Evolutionary conservation across 2,888 invertebrate genomes (phyloP).

Genomic region (Diplazon laetatorius): DNA sequence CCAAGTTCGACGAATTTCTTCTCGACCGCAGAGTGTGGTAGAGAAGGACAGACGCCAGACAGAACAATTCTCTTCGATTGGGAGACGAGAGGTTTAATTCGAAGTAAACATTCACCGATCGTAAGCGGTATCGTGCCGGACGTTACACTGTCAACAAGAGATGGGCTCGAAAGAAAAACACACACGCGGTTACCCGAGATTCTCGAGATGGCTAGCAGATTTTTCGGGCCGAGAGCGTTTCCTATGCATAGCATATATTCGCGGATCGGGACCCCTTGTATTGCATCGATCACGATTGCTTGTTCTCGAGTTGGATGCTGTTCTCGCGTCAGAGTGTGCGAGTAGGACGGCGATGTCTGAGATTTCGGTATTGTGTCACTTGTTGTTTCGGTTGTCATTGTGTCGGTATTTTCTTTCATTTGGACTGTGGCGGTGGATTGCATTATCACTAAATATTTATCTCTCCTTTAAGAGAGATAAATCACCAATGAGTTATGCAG

Average conservation of each 20-base stretch:
- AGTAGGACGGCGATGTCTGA: not conserved
- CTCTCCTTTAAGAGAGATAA: slow-evolving; percentile 6
- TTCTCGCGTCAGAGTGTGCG: not conserved
- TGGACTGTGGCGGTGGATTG: not conserved
- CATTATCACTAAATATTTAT: not conserved
- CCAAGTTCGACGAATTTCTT: slow-evolving; percentile 29
- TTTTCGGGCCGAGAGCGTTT: slow-evolving; percentile 19
- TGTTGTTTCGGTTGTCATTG: slow-evolving; percentile 10
- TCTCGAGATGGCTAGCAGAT: slow-evolving; percentile 35
- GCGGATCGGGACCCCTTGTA: slow-evolving; percentile 14
- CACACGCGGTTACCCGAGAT: slow-evolving; percentile 32
- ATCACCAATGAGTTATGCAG: not conserved
- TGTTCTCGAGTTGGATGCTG: slow-evolving; percentile 29
- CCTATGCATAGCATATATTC: slow-evolving; percentile 37
- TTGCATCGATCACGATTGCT: slow-evolving; percentile 31
- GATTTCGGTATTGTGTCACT: not conserved
- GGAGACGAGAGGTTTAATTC: slow-evolving; percentile 30
- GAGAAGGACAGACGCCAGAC: slow-evolving; percentile 35
- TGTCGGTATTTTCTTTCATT: not conserved
- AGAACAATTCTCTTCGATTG: slow-evolving; percentile 39
- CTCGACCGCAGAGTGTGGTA: slow-evolving; percentile 28
- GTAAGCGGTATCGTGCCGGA: not conserved
- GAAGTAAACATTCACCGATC: not conserved
- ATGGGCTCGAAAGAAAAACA: slow-evolving; percentile 19
- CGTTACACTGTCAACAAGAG: slow-evolving; percentile 27